phyloP scores from a whole-genome alignment of 2,888 invertebrate genomes.

The Euzetes globulus region DNA sequence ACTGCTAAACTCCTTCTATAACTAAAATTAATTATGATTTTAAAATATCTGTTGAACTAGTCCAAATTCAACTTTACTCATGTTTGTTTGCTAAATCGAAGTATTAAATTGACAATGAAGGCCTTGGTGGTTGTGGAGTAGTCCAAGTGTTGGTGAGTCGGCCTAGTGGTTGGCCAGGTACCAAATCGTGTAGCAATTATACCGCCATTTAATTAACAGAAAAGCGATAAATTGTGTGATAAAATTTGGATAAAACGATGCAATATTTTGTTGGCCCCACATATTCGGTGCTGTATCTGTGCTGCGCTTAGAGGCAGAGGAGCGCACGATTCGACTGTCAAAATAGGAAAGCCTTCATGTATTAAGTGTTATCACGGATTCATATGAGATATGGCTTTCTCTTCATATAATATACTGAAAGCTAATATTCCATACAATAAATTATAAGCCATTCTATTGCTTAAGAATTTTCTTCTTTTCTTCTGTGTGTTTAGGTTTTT shows the following conservation, averaged over 20 bases:
- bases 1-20: too few species aligned
- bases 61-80: too few species aligned
- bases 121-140: too few species aligned
- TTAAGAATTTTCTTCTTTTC: not conserved
- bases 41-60: too few species aligned
- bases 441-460: conserved; percentile 2
- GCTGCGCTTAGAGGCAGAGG: not conserved
- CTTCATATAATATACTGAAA: conserved; percentile 9
- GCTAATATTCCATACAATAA: not conserved
- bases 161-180: not conserved
- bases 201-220: conserved; percentile 28
- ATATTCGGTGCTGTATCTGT: not conserved
- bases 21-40: too few species aligned
- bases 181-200: conserved; percentile 22
- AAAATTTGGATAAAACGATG: conserved; percentile 10
- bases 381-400: conserved; percentile 19
- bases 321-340: conserved; percentile 15
- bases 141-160: not conserved
- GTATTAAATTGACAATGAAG: too few species aligned
- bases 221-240: conserved; percentile 29
- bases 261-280: not conserved
- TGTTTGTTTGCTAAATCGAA: too few species aligned
- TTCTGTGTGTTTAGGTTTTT: conserved; percentile 1
- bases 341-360: conserved; percentile 14
- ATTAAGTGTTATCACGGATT: conserved; percentile 29